Base-by-base conservation (phyloP, 1,140 invertebrate species). In the Mycetomoellerius zeteki region DNA sequence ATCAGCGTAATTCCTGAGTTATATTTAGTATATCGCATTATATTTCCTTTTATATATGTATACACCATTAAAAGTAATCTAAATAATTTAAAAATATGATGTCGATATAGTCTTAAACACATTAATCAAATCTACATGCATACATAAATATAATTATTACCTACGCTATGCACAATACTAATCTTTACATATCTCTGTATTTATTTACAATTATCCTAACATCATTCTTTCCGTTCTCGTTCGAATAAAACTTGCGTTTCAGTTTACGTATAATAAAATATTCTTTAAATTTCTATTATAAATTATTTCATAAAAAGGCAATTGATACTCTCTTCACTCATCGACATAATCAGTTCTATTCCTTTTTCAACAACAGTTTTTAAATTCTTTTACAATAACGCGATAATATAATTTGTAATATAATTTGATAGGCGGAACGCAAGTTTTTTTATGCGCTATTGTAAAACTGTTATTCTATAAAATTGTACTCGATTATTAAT, bases 131-230 rank as follows among this genome's bases (percentile, higher is more conserved):
- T 56, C 64, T 90, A 87, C 64, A 62, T 90, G 87, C 80, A 89
- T 88, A 80, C 85, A 90, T 89, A 91, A 90, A 91, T 91, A 90
- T 85, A 58, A 85, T 86, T 88, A 67, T 81, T 64, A 27, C 19
- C 62, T 87, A 89, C 12, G 24, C 80, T 91, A 80, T 72, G 67
- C 37, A 58, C 43, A 58, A 86, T 80, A 56, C 52, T 91, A 85
- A 16, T 75, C 67, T 88, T 86, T n/a, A 62, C 16, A 81, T 69
- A 81, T 75, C 72, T 73, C 14, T 75, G 37, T 89, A 91, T 91
- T 73, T 91, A 91, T 91, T 73, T 91, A 91, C 87, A 91, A 82
- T 86, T 73, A 65, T 87, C 62, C 24, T 84, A 80, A 87, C 64
- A 47, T 19, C 60, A 71, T 65, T 56, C 27, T 62, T 14, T 12